Evolutionary conservation across 2,797 vertebrate genomes (phyloP).

Genomic region (Melanotaenia nigrans): DNA sequence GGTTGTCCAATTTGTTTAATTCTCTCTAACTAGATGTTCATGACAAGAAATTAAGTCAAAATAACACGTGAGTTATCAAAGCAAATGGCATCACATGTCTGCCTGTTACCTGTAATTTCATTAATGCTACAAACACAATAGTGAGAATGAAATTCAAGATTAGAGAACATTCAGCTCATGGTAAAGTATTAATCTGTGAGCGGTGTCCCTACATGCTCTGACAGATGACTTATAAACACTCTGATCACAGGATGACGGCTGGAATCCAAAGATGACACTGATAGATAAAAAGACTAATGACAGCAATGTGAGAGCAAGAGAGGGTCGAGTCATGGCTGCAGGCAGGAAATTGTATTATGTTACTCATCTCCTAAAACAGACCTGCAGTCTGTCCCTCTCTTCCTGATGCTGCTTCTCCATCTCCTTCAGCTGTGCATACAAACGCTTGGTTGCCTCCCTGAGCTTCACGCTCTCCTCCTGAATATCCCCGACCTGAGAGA

Average conservation of each 20-base stretch:
- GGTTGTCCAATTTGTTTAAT: background rate
- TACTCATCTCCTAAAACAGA: constrained; percentile 56
- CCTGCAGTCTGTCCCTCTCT: constrained; percentile 85
- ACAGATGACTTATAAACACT: constrained; percentile 28
- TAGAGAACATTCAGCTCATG: background rate
- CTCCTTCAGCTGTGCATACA: constrained; percentile 85
- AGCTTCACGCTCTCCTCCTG: constrained; percentile 78
- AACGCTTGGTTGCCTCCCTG: constrained; percentile 76
- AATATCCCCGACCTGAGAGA: constrained; percentile 63
- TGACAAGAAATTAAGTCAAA: background rate
- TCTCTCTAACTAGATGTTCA: background rate
- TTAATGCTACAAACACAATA: constrained; percentile 12
- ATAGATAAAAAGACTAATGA: constrained; percentile 48
- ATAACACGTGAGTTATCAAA: background rate
- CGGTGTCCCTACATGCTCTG: constrained; percentile 32
- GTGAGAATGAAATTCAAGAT: background rate
- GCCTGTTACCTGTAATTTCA: background rate
- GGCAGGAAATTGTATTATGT: constrained; percentile 41
- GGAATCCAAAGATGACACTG: constrained; percentile 31
- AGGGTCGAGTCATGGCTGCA: constrained; percentile 52
- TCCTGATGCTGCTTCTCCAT: constrained; percentile 84
- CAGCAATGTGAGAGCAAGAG: constrained; percentile 24
- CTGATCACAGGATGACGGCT: constrained; percentile 28
- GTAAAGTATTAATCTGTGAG: constrained; percentile 12
- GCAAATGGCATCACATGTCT: background rate